Base-by-base conservation (phyloP, 2,888 invertebrate genomes). In the Panzeria rudis region DNA sequence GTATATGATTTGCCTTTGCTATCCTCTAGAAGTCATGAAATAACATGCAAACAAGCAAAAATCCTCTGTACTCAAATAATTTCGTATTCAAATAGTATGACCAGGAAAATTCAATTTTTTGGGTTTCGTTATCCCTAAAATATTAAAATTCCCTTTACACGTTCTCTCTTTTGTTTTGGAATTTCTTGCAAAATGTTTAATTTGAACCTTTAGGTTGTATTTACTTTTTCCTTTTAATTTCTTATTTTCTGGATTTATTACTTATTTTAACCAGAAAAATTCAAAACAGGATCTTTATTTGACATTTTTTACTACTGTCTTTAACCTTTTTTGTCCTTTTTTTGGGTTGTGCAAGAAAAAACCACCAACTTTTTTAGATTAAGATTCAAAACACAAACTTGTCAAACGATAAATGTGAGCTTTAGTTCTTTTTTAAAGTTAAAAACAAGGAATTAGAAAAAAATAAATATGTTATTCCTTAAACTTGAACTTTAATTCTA, bases 11-110 rank as follows among this genome's bases (percentile, higher is more conserved):
- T 61, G 38, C 71, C 50, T 71, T 79, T 59, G 38, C 17, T 71
- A 50, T 35, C 44, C 69, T 15, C 11, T 7, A 29, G 17, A n/a
- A 44, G 3, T 56, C 41, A 15, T 25, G 15, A 20, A 3, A 9
- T 41, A 47, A 64, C 29, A 52, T 59, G 9, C 35, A 13, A 29
- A 54, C 17, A 56, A 35, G 64, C 20, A 20, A 72, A 59, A 72
- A 35, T 38, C 17, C 15, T 20, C 35, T 17, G 8, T 2, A 1
- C 15, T 11, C n/a, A 17, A 44, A 69, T 50, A 82, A 79, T 85
- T 85, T 82, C 11, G 66, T 82, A 82, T 85, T 82, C 75, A 73
- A 79, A 82, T 79, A 54, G 82, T 79, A 79, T 75, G 75, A 79
- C 78, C 78, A 71, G 61, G 73, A 59, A 35, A 52, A 69, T 50